These are phyloP conservation scores for Brachyptera putata DNA, from an alignment of 2,888 invertebrate species.

Conservation along the genomic window DNA sequence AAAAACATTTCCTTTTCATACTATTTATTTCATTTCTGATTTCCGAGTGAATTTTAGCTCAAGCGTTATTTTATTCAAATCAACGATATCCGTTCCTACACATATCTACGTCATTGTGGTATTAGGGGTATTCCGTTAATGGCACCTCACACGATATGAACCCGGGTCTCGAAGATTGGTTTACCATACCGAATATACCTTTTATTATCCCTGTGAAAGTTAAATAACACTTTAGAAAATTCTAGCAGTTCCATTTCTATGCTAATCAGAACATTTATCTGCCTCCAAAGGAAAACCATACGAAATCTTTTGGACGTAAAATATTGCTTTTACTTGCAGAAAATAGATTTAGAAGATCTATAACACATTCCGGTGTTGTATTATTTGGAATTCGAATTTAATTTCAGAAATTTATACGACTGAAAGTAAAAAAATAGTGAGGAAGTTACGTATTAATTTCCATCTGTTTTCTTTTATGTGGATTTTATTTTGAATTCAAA, in stretches of 20 bases:
- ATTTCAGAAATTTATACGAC: neutral
- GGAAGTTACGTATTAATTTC: neutral
- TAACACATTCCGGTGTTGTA: neutral
- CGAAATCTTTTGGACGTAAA: conserved; percentile 12
- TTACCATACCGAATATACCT: conserved; percentile 21
- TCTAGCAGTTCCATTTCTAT: conserved; percentile 29
- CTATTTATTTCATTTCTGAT: too few species aligned
- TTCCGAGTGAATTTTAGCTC: too few species aligned
- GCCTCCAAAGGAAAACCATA: conserved; percentile 3
- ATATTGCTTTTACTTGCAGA: conserved; percentile 1
- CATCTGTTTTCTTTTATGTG: conserved; percentile 7
- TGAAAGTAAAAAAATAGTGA: neutral
- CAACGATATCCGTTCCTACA: too few species aligned
- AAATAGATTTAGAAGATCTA: conserved; percentile 4
- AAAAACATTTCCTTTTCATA: too few species aligned
- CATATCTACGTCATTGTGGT: neutral
- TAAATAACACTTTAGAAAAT: conserved; percentile 20
- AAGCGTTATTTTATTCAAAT: too few species aligned
- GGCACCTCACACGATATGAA: neutral
- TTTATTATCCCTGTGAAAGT: conserved; percentile 20
- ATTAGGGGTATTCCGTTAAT: neutral
- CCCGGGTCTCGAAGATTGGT: conserved; percentile 4
- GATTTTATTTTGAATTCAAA: neutral
- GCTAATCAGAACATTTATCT: conserved; percentile 28
- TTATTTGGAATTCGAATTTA: neutral